Evolutionary conservation across 2,888 invertebrate species (phyloP).

Genomic region (Adineta ricciae): DNA sequence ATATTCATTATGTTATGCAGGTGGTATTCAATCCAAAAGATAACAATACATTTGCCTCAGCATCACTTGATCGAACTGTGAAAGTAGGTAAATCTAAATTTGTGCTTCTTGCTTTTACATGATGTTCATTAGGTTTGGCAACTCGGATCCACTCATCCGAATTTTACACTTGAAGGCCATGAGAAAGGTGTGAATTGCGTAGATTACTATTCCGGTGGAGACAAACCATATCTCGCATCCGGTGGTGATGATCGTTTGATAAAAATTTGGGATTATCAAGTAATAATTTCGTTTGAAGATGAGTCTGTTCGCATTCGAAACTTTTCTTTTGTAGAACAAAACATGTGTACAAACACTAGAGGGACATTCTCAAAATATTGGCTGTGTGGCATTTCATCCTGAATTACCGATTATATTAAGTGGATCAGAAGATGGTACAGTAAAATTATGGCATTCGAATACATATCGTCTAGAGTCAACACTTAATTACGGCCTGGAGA

Average conservation of each 20-base stretch:
- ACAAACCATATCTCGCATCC: slow-evolving; percentile 95
- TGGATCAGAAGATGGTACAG: slow-evolving; percentile 87
- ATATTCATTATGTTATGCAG: slow-evolving; percentile 99
- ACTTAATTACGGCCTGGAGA: slow-evolving; percentile 89
- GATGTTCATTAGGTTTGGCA: slow-evolving; percentile 66
- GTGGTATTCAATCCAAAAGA: slow-evolving; percentile 98
- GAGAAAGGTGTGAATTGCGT: slow-evolving; percentile 98
- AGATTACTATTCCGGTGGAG: slow-evolving; percentile 95
- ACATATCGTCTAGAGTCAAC: slow-evolving; percentile 92
- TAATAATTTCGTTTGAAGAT: background rate
- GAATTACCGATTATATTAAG: slow-evolving; percentile 90
- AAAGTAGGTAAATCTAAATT: slow-evolving; percentile 58
- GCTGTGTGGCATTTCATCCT: slow-evolving; percentile 84
- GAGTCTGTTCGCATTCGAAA: background rate
- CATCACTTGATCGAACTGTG: slow-evolving; percentile 90
- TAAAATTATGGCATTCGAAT: slow-evolving; percentile 94
- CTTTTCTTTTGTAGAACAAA: slow-evolving; percentile 60
- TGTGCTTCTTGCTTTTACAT: background rate
- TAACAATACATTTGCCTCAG: slow-evolving; percentile 97
- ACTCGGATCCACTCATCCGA: slow-evolving; percentile 86
- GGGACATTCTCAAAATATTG: slow-evolving; percentile 87
- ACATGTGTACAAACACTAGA: slow-evolving; percentile 96
- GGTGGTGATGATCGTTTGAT: slow-evolving; percentile 94
- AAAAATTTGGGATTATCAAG: slow-evolving; percentile 92
- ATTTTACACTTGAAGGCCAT: slow-evolving; percentile 92